phyloP scores from a whole-genome alignment of 2,888 invertebrate species.

The Andrena chrysosceles region DNA sequence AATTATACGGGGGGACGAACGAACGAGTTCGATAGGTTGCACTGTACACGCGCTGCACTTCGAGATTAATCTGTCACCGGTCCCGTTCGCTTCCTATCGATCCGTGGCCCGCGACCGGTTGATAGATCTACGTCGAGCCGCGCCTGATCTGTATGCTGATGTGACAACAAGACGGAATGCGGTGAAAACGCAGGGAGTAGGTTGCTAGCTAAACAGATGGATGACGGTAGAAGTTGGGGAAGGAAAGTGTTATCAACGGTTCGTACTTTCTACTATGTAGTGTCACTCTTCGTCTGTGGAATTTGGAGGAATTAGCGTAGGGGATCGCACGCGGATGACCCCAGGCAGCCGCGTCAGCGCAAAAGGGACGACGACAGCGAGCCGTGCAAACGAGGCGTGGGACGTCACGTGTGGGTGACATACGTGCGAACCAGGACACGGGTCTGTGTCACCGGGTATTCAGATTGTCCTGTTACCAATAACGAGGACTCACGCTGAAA shows the following conservation, averaged over 20 bases:
- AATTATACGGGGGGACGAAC: constrained; percentile 62
- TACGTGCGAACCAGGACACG: constrained; percentile 69
- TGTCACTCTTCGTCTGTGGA: background rate
- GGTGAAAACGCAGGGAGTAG: constrained; percentile 38
- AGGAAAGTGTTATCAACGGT: no score
- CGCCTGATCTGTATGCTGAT: constrained; percentile 69
- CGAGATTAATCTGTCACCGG: constrained; percentile 72
- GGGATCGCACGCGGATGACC: constrained; percentile 34
- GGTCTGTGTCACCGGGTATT: constrained; percentile 67
- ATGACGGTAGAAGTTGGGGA: no score
- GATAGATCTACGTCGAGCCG: constrained; percentile 71
- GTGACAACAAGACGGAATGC: constrained; percentile 56
- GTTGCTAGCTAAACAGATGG: background rate
- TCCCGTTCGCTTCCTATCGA: constrained; percentile 69
- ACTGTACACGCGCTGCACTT: constrained; percentile 67
- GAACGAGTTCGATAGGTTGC: constrained; percentile 57
- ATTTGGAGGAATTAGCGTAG: constrained; percentile 27
- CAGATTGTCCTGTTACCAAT: constrained; percentile 66
- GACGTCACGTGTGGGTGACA: constrained; percentile 65
- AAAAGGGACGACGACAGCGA: constrained; percentile 26
- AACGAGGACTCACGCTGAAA: constrained; percentile 62
- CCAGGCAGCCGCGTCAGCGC: constrained; percentile 15
- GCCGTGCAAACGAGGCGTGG: constrained; percentile 52
- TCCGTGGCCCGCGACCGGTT: constrained; percentile 59
- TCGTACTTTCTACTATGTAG: background rate